Base-by-base conservation (phyloP, 2,113 vertebrate genomes). In the Microtus pennsylvanicus region DNA sequence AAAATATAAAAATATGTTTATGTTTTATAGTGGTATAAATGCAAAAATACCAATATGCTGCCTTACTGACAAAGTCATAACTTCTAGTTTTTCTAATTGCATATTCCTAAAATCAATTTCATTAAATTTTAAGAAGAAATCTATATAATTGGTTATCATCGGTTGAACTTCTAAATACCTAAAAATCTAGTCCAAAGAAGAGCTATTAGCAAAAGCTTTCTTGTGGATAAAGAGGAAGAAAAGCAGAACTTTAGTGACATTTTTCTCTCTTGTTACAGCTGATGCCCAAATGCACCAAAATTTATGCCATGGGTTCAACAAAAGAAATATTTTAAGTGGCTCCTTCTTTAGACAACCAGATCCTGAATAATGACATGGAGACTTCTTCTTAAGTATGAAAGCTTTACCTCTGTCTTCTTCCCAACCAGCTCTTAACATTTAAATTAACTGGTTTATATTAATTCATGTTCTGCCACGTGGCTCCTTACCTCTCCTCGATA, bases 171-270 rank as follows among this genome's bases (percentile, higher is more conserved):
- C 50, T 94, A 92, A 95, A 91, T 86, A 97, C 86, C 72, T 75
- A 91, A 90, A 90, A 96, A 95, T 81, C 70, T 52, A 91, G 11
- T 96, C 80, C 87, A 94, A 95, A 95, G 26, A 96, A 83, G 85
- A 95, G 21, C n/a, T 96, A 5, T 81, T 38, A 74, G 22, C 74
- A 4, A 7, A 75, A 80, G 6, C 4, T 80, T 87, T 28, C 5
- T 38, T 76, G 35, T 89, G 14, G 45, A 28, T 7, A 81, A 1
- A 1, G 30, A 77, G 5, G 26, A 4, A 90, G 80, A n/a, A 90
- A 90, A 61, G 14, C 14, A 63, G 17, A 86, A 3, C 77, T 93
- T 94, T 87, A 74, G 17, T 58, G 65, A 93, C 74, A 70, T 58
- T 94, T 22, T 26, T 61, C 2, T 38, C 52, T 76, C 24, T 72